Base-by-base conservation (phyloP, 1,140 invertebrate genomes). In the Caerostris extrusa region DNA sequence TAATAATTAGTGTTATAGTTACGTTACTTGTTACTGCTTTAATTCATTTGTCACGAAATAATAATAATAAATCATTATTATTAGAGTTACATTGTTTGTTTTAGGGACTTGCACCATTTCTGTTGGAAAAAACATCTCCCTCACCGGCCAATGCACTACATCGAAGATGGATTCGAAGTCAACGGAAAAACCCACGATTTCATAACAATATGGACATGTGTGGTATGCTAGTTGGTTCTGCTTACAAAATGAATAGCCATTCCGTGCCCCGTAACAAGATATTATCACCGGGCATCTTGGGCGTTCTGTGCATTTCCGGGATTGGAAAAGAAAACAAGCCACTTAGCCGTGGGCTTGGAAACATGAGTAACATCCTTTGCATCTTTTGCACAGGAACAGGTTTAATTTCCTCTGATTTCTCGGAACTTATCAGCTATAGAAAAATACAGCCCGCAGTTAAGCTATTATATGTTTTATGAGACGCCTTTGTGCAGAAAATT, bases 271-370 rank as follows among this genome's bases (percentile, higher is more conserved):
- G 55, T 60, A 87, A 61, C 19, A 60, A 60, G 85, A 87, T 87
- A 64, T 87, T 87, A 87, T 87, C 85, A 34, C 55, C 19, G 34
- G 14, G 85, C 57, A 61, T 60, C 58, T 87, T 87, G 85, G 85
- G 85, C 85, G 85, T 87, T 60, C 34, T 61, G 34, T 34, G 19
- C 8, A 8, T 87, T 83, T 83, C 82, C 82, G 82, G 56, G 82
- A 58, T n/a, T 19, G 82, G 82, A 17, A 56, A 7, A 7, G 17
- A 83, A 56, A 58, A 83, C 82, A 58, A 83, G 56, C 55, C 6
- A 53, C n/a, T 83, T 57, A 12, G 57, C 85, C 85, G 34, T 12
- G 34, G 71, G 71, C 71, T 8, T 19, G 58, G 85, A 61, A 87
- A 60, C 12, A 55, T 10, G 53, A 83, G 81, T 4, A 17, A 57